Percentiles rank a stretch among this genome's conserved stretches.
Conservation (phyloP, 2,888 invertebrate species). For the Hydroisotoma schaefferi region DNA sequence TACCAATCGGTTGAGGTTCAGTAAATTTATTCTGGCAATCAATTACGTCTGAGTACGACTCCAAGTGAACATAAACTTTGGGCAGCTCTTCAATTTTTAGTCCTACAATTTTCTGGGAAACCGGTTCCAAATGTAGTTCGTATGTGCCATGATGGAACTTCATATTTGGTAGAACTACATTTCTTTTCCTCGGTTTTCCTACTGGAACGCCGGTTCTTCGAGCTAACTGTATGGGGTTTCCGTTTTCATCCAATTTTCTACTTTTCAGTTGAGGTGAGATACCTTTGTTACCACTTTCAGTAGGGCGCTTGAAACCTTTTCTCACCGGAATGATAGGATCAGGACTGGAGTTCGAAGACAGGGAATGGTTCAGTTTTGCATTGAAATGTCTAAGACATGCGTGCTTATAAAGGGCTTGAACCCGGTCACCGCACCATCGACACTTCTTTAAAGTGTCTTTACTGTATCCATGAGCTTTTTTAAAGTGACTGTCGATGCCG, state of each 20-base stretch:
- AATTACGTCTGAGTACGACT: too few relatives aligned
- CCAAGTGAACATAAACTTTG: slow-evolving; percentile 1
- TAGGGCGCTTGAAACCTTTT: too few relatives aligned
- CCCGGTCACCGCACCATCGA: slow-evolving; percentile 18
- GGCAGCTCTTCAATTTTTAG: not conserved
- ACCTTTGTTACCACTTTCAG: too few relatives aligned
- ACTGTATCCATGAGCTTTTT: slow-evolving; percentile 1
- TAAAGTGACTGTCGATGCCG: slow-evolving; percentile 13
- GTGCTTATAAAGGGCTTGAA: not conserved
- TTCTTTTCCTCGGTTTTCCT: not conserved
- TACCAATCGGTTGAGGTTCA: too few relatives aligned
- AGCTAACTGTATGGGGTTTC: slow-evolving; percentile 2
- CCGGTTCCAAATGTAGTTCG: not conserved
- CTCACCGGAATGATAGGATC: too few relatives aligned
- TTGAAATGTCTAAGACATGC: not conserved
- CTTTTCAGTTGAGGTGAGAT: not conserved
- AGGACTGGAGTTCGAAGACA: too few relatives aligned
- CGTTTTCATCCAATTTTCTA: slow-evolving; percentile 9
- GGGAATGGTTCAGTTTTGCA: too few relatives aligned
- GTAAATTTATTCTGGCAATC: too few relatives aligned
- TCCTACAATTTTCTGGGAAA: not conserved
- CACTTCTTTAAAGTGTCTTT: slow-evolving; percentile 12
- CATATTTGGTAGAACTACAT: not conserved
- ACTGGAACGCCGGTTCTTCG: slow-evolving; percentile 4
- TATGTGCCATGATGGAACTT: not conserved